A percentile compares a stretch with the other conserved stretches of the same genome.
phyloP scores from a whole-genome alignment of 2,113 vertebrate species.

The Eudyptes chrysolophus region DNA sequence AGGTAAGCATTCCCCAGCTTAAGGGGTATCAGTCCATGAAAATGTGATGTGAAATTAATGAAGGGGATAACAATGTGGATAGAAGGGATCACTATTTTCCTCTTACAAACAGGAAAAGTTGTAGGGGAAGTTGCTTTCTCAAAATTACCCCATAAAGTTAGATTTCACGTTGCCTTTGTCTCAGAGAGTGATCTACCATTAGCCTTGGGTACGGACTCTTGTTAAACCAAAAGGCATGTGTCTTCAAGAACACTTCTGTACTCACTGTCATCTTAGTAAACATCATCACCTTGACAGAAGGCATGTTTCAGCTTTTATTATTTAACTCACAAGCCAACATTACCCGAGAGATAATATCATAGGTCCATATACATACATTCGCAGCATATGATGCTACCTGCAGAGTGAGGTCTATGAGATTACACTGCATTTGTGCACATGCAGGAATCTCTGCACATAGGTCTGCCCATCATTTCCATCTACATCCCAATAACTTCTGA shows the following conservation, averaged over 20 bases:
- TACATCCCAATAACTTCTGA: not conserved
- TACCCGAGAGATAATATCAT: not conserved
- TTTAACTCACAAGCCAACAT: not conserved
- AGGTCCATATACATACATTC: not conserved
- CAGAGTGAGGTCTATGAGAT: not conserved
- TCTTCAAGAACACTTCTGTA: not conserved
- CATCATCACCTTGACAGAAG: not conserved
- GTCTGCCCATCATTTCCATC: not conserved
- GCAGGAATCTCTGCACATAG: not conserved
- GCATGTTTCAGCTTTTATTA: not conserved
- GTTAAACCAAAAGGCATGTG: accelerated
- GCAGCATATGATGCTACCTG: not conserved
- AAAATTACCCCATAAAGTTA: not conserved
- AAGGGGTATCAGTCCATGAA: not conserved
- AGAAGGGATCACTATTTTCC: not conserved
- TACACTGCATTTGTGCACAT: not conserved
- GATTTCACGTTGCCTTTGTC: not conserved
- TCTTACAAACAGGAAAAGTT: not conserved
- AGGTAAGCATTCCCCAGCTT: not conserved
- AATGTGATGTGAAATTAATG: not conserved
- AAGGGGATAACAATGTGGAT: not conserved
- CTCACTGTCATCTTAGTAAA: not conserved
- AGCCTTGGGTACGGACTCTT: not conserved
- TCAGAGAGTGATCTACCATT: not conserved
- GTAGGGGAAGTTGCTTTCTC: not conserved